Evolutionary conservation across 2,797 vertebrate species (phyloP), one percentile per base, ranked within the genome.

Genomic region (Thamnophis elegans): DNA sequence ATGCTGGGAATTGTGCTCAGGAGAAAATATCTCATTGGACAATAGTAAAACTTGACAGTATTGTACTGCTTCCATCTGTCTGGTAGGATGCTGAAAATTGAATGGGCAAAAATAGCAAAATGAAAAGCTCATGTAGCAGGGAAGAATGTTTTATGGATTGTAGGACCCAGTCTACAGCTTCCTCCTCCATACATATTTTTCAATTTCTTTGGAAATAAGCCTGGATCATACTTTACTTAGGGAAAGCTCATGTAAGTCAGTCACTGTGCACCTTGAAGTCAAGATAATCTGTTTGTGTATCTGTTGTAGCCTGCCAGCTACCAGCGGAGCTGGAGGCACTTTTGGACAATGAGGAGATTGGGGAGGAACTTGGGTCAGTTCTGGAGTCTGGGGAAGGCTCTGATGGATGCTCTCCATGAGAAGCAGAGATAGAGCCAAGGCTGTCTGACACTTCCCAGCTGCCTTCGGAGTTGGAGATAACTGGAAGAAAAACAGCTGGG

Each of bases 1-100:
- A 0, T 54, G 87, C 95, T 92, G 91, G 60, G 89, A 82, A 94
- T 68, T 47, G 85, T 0, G 2, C 94, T 92, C 94, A 28, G 42
- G 94, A 96, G 93, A 65, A 91, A 89, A 92, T 55, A 94, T 58
- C 92, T 95, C 93, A 62, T 87, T 94, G 94, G 91, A 93, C 93
- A 68, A 92, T 5, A 93, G 92, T 92, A 95, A 95, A 94, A 94
- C 54, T 62, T 94, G 92, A 53, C 68, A 9, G 65, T 78, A 85
- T 82, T 68, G 58, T 91, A 90, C 89, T 91, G 86, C 90, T 53
- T 94, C 94, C 95, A 94, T 91, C 95, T 95, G 95, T 12, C 93
- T 11, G 22, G 91, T n/a, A 65, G 87, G 88, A 92, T 82, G 92
- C 91, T 56, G 28, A 94, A 92, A 91, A 90, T 58, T 2, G 89